Conservation (phyloP, 1,140 invertebrate species). For the Neoseiulus cucumeris region DNA sequence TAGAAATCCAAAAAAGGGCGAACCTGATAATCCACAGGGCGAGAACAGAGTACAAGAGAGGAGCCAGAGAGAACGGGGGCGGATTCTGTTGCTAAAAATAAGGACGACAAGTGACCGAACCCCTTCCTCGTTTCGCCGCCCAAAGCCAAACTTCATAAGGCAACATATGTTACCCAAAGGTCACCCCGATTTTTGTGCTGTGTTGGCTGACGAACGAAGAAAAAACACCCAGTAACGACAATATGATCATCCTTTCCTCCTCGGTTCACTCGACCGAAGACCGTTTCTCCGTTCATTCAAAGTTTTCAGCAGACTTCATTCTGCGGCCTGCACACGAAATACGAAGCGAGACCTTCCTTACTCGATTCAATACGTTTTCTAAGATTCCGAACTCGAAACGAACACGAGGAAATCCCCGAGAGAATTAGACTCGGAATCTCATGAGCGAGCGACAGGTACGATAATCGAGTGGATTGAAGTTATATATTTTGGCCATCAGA, state of each 20-base stretch:
- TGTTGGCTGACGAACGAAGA: background rate
- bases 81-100: background rate
- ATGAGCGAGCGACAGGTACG: no score
- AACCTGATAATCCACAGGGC: no score
- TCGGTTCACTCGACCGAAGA: background rate
- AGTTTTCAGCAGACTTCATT: background rate
- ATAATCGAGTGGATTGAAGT: no score
- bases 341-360: background rate
- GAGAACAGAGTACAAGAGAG: no score
- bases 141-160: slow-evolving; percentile 10
- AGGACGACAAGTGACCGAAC: background rate
- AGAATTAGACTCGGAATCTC: no score
- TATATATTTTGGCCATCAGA: no score
- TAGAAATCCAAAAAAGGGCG: no score
- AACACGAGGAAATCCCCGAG: no score
- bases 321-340: background rate
- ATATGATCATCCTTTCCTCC: background rate
- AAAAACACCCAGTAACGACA: background rate
- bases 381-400: no score
- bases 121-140: background rate
- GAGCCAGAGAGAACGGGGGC: background rate
- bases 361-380: background rate
- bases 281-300: background rate
- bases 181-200: background rate
- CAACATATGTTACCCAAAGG: slow-evolving; percentile 7